These are phyloP conservation scores for Tribolium castaneum DNA, from an alignment of 1,140 invertebrate genomes.

Conservation along the genomic window DNA sequence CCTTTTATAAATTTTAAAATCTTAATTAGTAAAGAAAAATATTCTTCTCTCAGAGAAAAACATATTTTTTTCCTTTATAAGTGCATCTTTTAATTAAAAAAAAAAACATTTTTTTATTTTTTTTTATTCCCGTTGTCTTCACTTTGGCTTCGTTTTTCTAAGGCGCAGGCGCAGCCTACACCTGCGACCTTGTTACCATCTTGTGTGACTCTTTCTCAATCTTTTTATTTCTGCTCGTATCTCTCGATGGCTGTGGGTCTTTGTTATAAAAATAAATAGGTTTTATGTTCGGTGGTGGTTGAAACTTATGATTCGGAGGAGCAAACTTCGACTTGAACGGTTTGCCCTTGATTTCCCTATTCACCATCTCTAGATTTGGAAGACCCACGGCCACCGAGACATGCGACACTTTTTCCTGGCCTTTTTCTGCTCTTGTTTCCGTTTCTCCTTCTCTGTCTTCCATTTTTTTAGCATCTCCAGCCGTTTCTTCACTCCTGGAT, in stretches of 20 bases:
- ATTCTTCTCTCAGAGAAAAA: too few species aligned
- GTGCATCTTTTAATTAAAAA: too few species aligned
- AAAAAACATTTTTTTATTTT: too few species aligned
- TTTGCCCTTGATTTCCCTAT: constrained; percentile 51
- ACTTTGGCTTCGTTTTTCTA: not conserved
- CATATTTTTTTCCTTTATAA: too few species aligned
- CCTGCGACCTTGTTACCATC: not conserved
- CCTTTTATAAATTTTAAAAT: too few species aligned
- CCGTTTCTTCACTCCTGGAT: constrained; percentile 8
- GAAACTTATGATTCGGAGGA: constrained; percentile 49
- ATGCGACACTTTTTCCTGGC: constrained; percentile 51
- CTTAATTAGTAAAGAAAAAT: too few species aligned
- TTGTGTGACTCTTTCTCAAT: not conserved
- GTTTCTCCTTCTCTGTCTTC: constrained; percentile 49
- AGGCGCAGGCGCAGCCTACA: not conserved
- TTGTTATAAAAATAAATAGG: constrained; percentile 38
- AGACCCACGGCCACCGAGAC: constrained; percentile 31
- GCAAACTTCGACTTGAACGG: constrained; percentile 44
- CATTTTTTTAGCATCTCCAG: constrained; percentile 51
- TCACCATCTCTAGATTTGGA: constrained; percentile 43
- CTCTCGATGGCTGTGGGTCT: not conserved
- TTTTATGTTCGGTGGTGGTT: constrained; percentile 46
- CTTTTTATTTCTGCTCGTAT: not conserved
- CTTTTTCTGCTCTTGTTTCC: constrained; percentile 38
- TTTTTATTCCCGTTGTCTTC: constrained; percentile 1